phyloP scores from a whole-genome alignment of 2,888 invertebrate genomes.

The Spodoptera picta region DNA sequence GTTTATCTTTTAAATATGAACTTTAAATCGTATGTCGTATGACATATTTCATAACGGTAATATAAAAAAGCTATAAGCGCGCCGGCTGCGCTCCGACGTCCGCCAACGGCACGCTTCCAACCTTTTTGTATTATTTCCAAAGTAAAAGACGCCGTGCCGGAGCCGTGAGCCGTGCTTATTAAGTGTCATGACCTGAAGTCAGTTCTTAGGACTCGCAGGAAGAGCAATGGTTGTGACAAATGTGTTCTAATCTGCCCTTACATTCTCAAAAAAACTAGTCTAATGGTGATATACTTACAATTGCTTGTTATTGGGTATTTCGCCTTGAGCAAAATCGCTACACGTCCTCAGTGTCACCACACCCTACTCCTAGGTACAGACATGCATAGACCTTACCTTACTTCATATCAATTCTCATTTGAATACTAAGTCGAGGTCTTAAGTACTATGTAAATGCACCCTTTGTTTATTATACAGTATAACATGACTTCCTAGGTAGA shows the following conservation, averaged over 20 bases:
- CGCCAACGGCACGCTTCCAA: too few species aligned
- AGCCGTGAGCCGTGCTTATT: too few species aligned
- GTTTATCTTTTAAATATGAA: too few species aligned
- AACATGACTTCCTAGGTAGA: slow-evolving; percentile 55
- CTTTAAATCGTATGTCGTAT: too few species aligned
- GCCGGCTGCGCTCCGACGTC: too few species aligned
- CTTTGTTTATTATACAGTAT: slow-evolving; percentile 52
- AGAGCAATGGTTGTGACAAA: too few species aligned
- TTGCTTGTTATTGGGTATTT: neutral
- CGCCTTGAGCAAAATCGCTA: neutral
- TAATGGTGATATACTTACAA: neutral
- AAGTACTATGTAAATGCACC: slow-evolving; percentile 59
- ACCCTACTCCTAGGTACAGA: slow-evolving; percentile 20
- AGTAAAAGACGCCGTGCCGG: accelerated
- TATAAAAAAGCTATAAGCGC: too few species aligned
- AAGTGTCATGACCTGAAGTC: too few species aligned
- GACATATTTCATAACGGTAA: too few species aligned
- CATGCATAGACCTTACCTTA: slow-evolving; percentile 43
- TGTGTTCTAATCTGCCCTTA: too few species aligned
- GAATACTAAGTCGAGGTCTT: slow-evolving; percentile 61
- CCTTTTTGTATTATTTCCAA: too few species aligned
- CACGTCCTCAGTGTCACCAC: slow-evolving; percentile 34
- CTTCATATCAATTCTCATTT: slow-evolving; percentile 33
- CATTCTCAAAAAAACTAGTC: neutral
- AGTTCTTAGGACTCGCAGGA: too few species aligned